These are phyloP conservation scores for Thymallus thymallus DNA, from an alignment of 2,113 vertebrate genomes.

Conservation along the genomic window DNA sequence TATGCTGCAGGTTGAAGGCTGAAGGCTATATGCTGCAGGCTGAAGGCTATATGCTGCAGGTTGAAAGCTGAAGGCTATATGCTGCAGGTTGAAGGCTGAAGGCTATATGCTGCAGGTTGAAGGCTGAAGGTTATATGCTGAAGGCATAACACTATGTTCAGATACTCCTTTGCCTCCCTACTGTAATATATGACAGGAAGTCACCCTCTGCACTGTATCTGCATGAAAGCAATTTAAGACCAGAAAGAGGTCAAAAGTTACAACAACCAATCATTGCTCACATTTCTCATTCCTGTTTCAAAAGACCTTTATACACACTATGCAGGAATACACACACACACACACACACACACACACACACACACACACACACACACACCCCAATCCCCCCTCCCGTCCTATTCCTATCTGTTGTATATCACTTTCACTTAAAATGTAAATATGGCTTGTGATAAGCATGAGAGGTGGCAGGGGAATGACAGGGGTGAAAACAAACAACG, in stretches of 20 bases:
- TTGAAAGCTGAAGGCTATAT: too few relatives aligned
- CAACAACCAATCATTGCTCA: slow-evolving; percentile 47
- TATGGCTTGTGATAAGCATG: slow-evolving; percentile 38
- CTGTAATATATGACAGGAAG: neutral
- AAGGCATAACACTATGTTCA: neutral
- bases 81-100: neutral
- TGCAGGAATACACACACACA: too few relatives aligned
- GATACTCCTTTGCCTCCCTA: neutral
- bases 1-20: too few relatives aligned
- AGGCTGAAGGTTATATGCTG: too few relatives aligned
- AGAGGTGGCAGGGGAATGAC: slow-evolving; percentile 59
- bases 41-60: too few relatives aligned
- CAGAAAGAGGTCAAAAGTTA: slow-evolving; percentile 52
- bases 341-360: too few relatives aligned
- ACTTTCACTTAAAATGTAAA: slow-evolving; percentile 30
- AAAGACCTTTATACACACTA: too few relatives aligned
- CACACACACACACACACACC: neutral
- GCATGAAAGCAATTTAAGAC: neutral
- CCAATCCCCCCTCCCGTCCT: neutral
- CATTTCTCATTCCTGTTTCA: slow-evolving; percentile 34
- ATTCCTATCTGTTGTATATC: slow-evolving; percentile 19
- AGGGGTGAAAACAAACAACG: slow-evolving; percentile 32
- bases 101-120: too few relatives aligned
- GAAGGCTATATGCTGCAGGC: neutral
- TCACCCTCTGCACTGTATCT: neutral